Conservation (phyloP, 1,140 invertebrate genomes). For the Gonatopus flavifemur region DNA sequence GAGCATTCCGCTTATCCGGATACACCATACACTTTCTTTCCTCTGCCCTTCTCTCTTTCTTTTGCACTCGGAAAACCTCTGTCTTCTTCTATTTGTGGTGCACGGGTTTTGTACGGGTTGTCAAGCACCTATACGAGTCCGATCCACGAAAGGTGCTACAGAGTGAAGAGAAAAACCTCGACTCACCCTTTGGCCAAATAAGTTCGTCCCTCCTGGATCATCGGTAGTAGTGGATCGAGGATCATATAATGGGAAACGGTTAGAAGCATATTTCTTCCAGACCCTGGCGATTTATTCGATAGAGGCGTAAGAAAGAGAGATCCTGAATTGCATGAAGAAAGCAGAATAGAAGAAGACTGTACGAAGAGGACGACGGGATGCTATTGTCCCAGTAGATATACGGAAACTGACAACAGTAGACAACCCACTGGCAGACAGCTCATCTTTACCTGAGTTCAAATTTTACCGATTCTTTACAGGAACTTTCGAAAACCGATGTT, state of each 20-base stretch:
- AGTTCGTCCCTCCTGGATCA: slow-evolving; percentile 35
- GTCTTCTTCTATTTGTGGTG: slow-evolving; percentile 12
- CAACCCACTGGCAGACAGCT: slow-evolving; percentile 17
- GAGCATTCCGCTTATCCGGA: slow-evolving; percentile 26
- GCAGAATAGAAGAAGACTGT: slow-evolving; percentile 30
- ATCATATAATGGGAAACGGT: slow-evolving; percentile 49
- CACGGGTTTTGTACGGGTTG: slow-evolving; percentile 7
- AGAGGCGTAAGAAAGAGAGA: neutral
- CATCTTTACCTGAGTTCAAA: slow-evolving; percentile 30
- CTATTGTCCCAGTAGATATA: slow-evolving; percentile 41
- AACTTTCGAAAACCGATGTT: no score
- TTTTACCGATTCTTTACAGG: no score
- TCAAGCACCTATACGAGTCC: slow-evolving; percentile 14
- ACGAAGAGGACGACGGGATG: slow-evolving; percentile 31
- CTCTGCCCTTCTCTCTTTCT: slow-evolving; percentile 11
- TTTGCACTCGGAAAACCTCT: slow-evolving; percentile 7
- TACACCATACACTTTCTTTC: slow-evolving; percentile 12
- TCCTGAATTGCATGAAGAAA: slow-evolving; percentile 14
- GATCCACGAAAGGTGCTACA: slow-evolving; percentile 31
- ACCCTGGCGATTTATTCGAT: slow-evolving; percentile 4
- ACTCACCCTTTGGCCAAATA: slow-evolving; percentile 26
- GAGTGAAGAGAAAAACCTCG: slow-evolving; percentile 4
- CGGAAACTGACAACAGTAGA: slow-evolving; percentile 39
- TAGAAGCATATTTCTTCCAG: slow-evolving; percentile 47
- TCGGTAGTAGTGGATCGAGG: slow-evolving; percentile 14